phyloP scores from a whole-genome alignment of 1,140 invertebrate genomes.

The Apolygus lucorum region DNA sequence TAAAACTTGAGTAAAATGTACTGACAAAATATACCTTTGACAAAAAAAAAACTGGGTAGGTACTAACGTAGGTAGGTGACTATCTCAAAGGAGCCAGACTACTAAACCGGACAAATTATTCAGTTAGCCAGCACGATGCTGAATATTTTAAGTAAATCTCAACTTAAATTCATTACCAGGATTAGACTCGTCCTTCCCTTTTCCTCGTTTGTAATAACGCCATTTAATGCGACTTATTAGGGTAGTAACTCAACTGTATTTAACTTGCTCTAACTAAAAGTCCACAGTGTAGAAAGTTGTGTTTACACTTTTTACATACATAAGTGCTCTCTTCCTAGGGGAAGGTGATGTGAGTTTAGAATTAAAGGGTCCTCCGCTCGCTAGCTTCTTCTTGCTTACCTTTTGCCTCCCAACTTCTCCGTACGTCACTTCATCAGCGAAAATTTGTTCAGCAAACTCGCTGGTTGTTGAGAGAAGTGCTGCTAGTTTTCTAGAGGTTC shows the following conservation, averaged over 20 bases:
- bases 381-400: neutral
- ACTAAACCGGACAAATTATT: too few species aligned
- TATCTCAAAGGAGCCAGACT: too few species aligned
- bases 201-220: slow-evolving; percentile 5
- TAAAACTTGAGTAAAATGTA: too few species aligned
- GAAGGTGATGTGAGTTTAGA: slow-evolving; percentile 8
- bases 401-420: slow-evolving; percentile 5
- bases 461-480: slow-evolving; percentile 2
- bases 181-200: too few species aligned
- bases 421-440: slow-evolving; percentile 14
- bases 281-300: slow-evolving; percentile 8
- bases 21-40: too few species aligned
- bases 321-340: neutral
- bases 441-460: slow-evolving; percentile 11
- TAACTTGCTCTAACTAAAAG: slow-evolving; percentile 6
- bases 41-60: too few species aligned
- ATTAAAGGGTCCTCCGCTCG: slow-evolving; percentile 2
- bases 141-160: too few species aligned
- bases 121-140: too few species aligned
- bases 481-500: slow-evolving; percentile 1
- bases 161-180: too few species aligned
- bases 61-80: too few species aligned
- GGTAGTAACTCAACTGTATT: neutral
- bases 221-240: slow-evolving; percentile 15
- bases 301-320: slow-evolving; percentile 15